Evolutionary conservation across 2,797 vertebrate genomes (phyloP), one percentile per base, ranked within the genome.

Genomic region (Siniperca undulata): DNA sequence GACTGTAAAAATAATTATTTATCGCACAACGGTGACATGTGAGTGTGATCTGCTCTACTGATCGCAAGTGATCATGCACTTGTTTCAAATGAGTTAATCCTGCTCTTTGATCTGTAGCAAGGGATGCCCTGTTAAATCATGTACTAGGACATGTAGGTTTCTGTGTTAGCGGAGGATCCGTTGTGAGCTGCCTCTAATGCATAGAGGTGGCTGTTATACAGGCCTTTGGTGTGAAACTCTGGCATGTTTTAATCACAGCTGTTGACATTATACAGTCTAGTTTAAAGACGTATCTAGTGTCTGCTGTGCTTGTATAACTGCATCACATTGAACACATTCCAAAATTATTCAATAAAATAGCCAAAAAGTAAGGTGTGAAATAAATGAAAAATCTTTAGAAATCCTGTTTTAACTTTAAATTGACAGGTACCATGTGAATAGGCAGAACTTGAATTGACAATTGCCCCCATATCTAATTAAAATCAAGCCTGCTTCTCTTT

Each of bases 381-480:
- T 16, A 40, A 72, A 66, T 48, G 22, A 40, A 73, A 77, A 68
- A 42, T 69, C 24, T 56, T 52, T 24, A 30, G 3, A 12, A 7
- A 22, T 60, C 34, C 40, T 64, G 9, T 64, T 66, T 69, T 55
- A 36, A 71, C 74, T 80, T 40, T 72, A 70, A 74, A 78, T 17
- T 77, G 58, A 74, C 58, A 52, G 56, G 61, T 89, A 42, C 36
- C 44, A 36, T 44, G 60, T 68, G 74, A 83, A 77, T 27, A 70
- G 78, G 76, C 66, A 85, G 73, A 65, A 71, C 22, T 75, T 78
- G 24, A 84, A 68, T 53, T 83, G 66, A 66, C 72, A 55, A 82
- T 83, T 80, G 58, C 66, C 48, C 13, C 70, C 65, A 77, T 84
- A 82, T 89, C 80, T 85, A 90, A 92, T 94, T 91, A 87, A 88